Percentiles rank a stretch among this genome's conserved stretches.
These are phyloP conservation scores for Drosophila ustulata DNA, from an alignment of 2,888 invertebrate species.

Conservation along the genomic window DNA sequence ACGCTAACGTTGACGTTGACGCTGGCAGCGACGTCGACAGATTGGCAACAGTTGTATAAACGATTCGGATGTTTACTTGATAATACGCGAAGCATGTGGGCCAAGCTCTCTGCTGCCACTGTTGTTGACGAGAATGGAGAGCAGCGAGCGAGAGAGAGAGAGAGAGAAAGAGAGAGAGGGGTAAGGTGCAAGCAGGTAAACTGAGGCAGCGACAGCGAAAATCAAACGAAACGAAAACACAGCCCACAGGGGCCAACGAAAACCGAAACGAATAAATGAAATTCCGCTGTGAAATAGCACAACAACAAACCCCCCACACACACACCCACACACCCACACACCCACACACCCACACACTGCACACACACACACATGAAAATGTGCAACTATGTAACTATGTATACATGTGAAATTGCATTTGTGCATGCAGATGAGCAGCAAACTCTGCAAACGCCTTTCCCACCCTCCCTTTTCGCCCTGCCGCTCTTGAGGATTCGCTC, in stretches of 20 bases:
- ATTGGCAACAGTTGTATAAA: constrained; percentile 79
- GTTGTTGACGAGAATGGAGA: constrained; percentile 11
- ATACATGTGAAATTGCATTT: constrained; percentile 68
- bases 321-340: constrained; percentile 6
- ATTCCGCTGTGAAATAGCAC: constrained; percentile 58
- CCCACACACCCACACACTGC: constrained; percentile 14
- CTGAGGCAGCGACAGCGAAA: constrained; percentile 47
- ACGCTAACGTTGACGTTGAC: constrained; percentile 21
- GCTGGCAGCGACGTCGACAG: constrained; percentile 49
- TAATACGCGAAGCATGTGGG: constrained; percentile 60
- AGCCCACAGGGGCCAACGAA: constrained; percentile 48
- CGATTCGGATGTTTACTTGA: constrained; percentile 75
- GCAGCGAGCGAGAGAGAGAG: neutral
- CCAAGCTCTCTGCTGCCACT: constrained; percentile 4
- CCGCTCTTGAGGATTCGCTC: constrained; percentile 15
- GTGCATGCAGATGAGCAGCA: constrained; percentile 60
- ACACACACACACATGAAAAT: constrained; percentile 25
- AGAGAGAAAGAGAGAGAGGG: neutral
- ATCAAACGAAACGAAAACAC: constrained; percentile 55
- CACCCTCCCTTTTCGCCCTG: neutral
- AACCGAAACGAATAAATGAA: constrained; percentile 66
- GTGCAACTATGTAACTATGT: constrained; percentile 45
- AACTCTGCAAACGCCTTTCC: neutral
- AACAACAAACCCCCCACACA: constrained; percentile 25
- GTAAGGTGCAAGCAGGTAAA: constrained; percentile 10